Percentiles rank a stretch among this genome's conserved stretches.
These are phyloP conservation scores for Flexamia atlantica DNA, from an alignment of 2,888 invertebrate species.

Conservation along the genomic window DNA sequence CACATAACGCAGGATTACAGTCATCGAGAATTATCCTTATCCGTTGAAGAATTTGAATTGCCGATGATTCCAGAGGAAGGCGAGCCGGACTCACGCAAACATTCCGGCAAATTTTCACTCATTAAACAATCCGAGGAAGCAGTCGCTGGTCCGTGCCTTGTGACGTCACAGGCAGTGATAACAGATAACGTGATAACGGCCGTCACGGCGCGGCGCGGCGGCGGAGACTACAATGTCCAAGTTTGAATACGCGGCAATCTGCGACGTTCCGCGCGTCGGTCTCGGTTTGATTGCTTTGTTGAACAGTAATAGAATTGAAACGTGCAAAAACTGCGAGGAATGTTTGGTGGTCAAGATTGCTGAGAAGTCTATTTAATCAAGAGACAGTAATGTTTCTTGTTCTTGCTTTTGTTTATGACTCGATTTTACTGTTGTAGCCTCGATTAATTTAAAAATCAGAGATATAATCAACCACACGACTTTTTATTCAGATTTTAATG, in stretches of 20 bases:
- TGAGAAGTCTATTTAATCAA: too few relatives aligned
- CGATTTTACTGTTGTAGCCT: too few relatives aligned
- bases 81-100: not conserved
- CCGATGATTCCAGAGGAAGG: not conserved
- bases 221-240: not conserved
- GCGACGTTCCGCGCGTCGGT: not conserved
- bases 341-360: too few relatives aligned
- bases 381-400: too few relatives aligned
- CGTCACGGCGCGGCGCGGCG: not conserved
- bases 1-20: not conserved
- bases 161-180: not conserved
- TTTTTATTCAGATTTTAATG: too few relatives aligned
- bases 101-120: conserved; percentile 8
- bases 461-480: too few relatives aligned
- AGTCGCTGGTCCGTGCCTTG: not conserved
- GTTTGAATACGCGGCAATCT: not conserved
- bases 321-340: not conserved
- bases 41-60: not conserved
- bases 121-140: conserved; percentile 16
- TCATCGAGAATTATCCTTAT: not conserved
- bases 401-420: too few relatives aligned
- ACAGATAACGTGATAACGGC: not conserved
- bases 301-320: not conserved
- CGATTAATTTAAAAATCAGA: too few relatives aligned
- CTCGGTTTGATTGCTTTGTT: conserved; percentile 3